Base-by-base conservation (phyloP, 2,888 invertebrate species). In the Busseola fusca region DNA sequence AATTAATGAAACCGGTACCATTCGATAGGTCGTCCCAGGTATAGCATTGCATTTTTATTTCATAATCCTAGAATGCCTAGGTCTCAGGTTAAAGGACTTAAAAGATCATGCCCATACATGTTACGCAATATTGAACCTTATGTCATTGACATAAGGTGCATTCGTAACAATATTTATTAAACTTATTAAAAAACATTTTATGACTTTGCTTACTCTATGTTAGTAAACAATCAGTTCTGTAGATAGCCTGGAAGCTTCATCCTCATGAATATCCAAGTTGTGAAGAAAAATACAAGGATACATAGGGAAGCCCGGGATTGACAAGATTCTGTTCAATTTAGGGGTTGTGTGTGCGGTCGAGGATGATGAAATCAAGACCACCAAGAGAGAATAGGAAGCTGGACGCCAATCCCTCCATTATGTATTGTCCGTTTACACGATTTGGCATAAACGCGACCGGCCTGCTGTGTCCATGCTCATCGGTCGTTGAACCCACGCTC, bases 381-480 rank as follows among this genome's bases (percentile, higher is more conserved):
- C 99, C 99, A 76, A 99, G 96, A 0, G 99, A 98, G 93, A 99
- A 99, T 34, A 99, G 96, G 91, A 99, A 99, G 93, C 99, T 99
- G 18, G 99, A 98, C 0, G 99, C 99, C 77, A 99, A 94, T 0
- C 99, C 99, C 95, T 99, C 99, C 99, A 99, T 99, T 71, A 99
- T 99, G 91, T 99, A 99, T 91, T 99, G 99, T 0, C 99, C 99
- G 93, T 99, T 99, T 0, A 99, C 99, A 83, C 99, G 96, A 91
- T 99, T 99, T 0, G 99, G 99, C 99, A 99, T 99, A 90, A 99
- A 99, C 0, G 99, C 99, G 10, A 99, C 99, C 27, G 99, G 99
- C 88, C 98, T 97, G 25, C 98, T 98, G 91, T 99, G 99, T 0
- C 99, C 99, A 91, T 98, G 98, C 91, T 99, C 99, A 93, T 99